These are phyloP conservation scores for Xestobium rufovillosum DNA, from an alignment of 2,888 invertebrate genomes.

Conservation along the genomic window DNA sequence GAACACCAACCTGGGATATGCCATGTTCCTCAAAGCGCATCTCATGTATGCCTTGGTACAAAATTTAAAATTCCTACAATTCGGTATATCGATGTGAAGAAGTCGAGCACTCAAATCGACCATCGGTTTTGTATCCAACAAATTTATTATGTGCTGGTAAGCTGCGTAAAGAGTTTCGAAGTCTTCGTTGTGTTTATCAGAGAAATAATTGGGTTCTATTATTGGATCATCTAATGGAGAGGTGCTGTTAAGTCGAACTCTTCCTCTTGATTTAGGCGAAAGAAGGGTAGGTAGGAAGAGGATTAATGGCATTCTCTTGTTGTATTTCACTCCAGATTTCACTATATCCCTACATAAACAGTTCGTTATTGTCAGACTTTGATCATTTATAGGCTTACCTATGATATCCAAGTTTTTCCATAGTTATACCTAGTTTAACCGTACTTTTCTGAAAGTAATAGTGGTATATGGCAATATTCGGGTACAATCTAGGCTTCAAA, in stretches of 20 bases:
- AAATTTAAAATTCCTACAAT: conserved; percentile 42
- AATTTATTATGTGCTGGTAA: conserved; percentile 40
- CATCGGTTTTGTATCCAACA: conserved; percentile 43
- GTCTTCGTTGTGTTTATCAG: conserved; percentile 54
- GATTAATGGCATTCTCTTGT: conserved; percentile 16
- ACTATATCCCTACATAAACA: conserved; percentile 22
- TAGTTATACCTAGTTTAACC: no score
- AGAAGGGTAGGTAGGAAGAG: conserved; percentile 33
- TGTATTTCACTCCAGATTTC: conserved; percentile 24
- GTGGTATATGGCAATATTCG: conserved; percentile 22
- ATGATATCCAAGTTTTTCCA: no score
- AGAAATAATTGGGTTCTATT: conserved; percentile 58
- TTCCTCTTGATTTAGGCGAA: conserved; percentile 43
- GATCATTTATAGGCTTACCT: no score
- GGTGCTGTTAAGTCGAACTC: conserved; percentile 46
- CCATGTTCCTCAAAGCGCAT: conserved; percentile 40
- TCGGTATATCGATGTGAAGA: conserved; percentile 38
- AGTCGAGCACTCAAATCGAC: conserved; percentile 36
- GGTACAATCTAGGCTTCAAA: conserved; percentile 34
- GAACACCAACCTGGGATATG: no score
- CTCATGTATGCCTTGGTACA: conserved; percentile 46
- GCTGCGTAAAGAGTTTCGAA: conserved; percentile 46
- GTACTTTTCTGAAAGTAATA: conserved; percentile 19
- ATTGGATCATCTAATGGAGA: conserved; percentile 53
- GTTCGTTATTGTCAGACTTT: no score